Base-by-base conservation (phyloP, 2,888 invertebrate species). In the Crossocerus cetratus region DNA sequence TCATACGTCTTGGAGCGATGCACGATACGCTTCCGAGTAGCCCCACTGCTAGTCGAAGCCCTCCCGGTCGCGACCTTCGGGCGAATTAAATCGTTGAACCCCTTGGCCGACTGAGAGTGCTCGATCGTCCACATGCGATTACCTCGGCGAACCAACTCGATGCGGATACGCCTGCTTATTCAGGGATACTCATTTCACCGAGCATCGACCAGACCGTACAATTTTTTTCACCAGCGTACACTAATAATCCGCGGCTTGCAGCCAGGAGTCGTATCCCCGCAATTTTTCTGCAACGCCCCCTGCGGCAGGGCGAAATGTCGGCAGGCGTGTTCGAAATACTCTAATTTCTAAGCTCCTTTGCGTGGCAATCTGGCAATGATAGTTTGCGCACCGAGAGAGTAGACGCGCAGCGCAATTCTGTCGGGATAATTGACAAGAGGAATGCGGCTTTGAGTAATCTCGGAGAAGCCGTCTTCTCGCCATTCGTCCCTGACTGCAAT, bases 21-120 rank as follows among this genome's bases (percentile, higher is more conserved):
- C 72, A 75, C 77, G 79, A 82, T 81, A 82, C 81, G 86, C 86
- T 86, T 86, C 86, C 86, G 86, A 84, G 84, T 86, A 81, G 72
- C 68, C 44, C 71, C 70, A 61, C 58, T 77, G 66, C 71, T 74
- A 57, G 74, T 70, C 22, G 64, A 65, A 13, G 66, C 44, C 20
- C 16, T 49, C 16, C 71, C 75, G 57, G 64, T 78, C 78, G 71
- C 72, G 82, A 82, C 79, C 74, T 45, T 2, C 43, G 68, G 65
- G 71, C 65, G 75, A 76, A 81, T 79, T 72, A 76, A 81, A 76
- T 74, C 72, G 69, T 76, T 72, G 65, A 71, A 76, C 62, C 59
- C 53, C 59, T 55, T 69, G 67, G 66, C 69, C 65, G 66, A 57
- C 58, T 45, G 68, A 58, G 69, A 65, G 63, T 21, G 13, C 16